Evolutionary conservation across 1,140 invertebrate species (phyloP).

Genomic region (Nasonia vitripennis): DNA sequence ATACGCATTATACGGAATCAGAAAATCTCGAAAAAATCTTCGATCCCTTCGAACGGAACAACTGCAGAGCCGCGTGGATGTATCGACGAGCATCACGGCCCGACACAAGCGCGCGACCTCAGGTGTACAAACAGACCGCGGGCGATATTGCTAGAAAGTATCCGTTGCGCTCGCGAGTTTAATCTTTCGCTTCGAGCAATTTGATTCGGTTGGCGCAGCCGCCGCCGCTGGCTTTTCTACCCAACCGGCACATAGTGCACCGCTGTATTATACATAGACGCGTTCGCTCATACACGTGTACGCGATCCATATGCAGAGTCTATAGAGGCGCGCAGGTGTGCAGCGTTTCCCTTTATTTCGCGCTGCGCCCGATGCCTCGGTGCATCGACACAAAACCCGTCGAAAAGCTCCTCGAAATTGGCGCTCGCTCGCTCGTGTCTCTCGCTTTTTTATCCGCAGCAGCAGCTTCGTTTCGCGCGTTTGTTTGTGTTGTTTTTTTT

Average conservation of each 20-base stretch:
- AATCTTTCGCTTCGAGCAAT: constrained; percentile 70
- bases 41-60: constrained; percentile 37
- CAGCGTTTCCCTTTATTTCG: constrained; percentile 39
- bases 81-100: background rate
- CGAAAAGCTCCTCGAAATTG: constrained; percentile 39
- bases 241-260: background rate
- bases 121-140: constrained; percentile 73
- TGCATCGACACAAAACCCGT: constrained; percentile 19
- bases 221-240: background rate
- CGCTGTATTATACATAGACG: constrained; percentile 7
- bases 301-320: background rate
- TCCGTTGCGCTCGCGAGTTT: constrained; percentile 64
- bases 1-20: background rate
- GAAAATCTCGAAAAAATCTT: background rate
- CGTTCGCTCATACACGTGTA: background rate
- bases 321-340: background rate
- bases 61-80: background rate
- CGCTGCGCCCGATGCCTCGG: constrained; percentile 8
- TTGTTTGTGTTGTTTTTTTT: background rate
- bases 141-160: constrained; percentile 66
- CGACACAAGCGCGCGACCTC: constrained; percentile 57
- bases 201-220: constrained; percentile 47
- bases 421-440: background rate
- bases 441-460: background rate
- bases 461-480: background rate